phyloP scores from a whole-genome alignment of 2,888 invertebrate genomes.

The Abrostola tripartita region DNA sequence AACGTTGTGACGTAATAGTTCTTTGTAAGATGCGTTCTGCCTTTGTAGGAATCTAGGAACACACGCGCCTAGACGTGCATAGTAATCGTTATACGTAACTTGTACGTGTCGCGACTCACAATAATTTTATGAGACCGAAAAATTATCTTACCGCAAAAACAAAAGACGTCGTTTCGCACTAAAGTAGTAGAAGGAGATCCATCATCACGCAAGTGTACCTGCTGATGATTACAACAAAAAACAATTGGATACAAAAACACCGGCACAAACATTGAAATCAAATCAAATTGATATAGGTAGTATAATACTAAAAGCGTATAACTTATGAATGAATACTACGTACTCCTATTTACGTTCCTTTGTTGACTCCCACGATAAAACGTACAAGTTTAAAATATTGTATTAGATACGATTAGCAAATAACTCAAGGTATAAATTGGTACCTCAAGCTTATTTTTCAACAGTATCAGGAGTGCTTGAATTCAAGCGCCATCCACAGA shows the following conservation, averaged over 20 bases:
- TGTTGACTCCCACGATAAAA: slow-evolving; percentile 39
- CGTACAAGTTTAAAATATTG: slow-evolving; percentile 30
- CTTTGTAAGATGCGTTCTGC: slow-evolving; percentile 44
- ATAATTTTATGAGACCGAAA: slow-evolving; percentile 39
- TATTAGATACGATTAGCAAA: slow-evolving; percentile 52
- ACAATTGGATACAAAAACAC: slow-evolving; percentile 1
- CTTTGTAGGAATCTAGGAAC: slow-evolving; percentile 51
- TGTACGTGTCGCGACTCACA: slow-evolving; percentile 39
- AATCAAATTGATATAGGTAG: slow-evolving; percentile 1
- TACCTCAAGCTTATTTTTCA: slow-evolving; percentile 22
- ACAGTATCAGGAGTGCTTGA: slow-evolving; percentile 26
- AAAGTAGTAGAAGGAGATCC: slow-evolving; percentile 21
- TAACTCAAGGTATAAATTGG: slow-evolving; percentile 49
- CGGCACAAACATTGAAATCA: background rate
- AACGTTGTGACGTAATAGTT: slow-evolving; percentile 17
- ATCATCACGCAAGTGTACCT: slow-evolving; percentile 6
- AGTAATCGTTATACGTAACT: slow-evolving; percentile 39
- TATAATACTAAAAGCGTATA: slow-evolving; percentile 8
- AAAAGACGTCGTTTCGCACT: slow-evolving; percentile 32
- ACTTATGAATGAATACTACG: slow-evolving; percentile 43
- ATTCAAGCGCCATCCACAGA: slow-evolving; percentile 21
- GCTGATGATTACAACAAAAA: background rate
- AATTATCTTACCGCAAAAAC: slow-evolving; percentile 39
- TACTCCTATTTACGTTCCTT: slow-evolving; percentile 43
- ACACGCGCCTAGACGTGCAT: slow-evolving; percentile 41